A percentile compares a stretch with the other conserved stretches of the same genome.
Conservation (phyloP, 2,888 invertebrate species). For the Arge pagana region DNA sequence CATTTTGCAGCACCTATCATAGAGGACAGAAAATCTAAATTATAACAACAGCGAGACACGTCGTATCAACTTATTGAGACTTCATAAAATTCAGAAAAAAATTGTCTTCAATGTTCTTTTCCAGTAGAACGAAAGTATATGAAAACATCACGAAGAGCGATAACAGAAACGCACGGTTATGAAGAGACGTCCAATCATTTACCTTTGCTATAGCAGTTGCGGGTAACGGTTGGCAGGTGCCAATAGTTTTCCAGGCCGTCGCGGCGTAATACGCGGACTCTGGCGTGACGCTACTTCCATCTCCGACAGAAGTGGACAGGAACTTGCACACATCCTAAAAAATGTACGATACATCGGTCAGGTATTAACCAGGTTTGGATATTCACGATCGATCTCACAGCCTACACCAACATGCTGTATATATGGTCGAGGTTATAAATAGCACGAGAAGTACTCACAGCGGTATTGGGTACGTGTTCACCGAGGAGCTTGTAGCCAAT, state of each 20-base stretch:
- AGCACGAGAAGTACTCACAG: conserved; percentile 61
- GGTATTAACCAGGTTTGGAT: conserved; percentile 5
- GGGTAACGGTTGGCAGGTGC: conserved; percentile 63
- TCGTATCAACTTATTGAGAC: conserved; percentile 14
- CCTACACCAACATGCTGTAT: conserved; percentile 1
- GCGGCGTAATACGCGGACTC: conserved; percentile 68
- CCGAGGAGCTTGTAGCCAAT: conserved; percentile 73
- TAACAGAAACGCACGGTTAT: conserved; percentile 20
- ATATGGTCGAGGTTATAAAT: too few relatives aligned
- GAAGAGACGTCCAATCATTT: conserved; percentile 19
- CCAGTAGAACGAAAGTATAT: conserved; percentile 50
- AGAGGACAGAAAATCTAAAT: conserved; percentile 13
- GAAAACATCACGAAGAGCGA: conserved; percentile 45
- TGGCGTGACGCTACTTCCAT: conserved; percentile 51
- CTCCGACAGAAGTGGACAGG: conserved; percentile 50
- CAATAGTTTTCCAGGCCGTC: conserved; percentile 66
- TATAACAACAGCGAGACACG: conserved; percentile 7
- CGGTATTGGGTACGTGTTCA: conserved; percentile 62
- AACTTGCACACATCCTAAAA: conserved; percentile 60
- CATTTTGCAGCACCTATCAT: conserved; percentile 56
- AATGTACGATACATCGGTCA: background rate
- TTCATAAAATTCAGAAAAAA: conserved; percentile 27
- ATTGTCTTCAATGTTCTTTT: conserved; percentile 40
- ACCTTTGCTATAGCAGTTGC: conserved; percentile 59
- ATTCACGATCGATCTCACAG: background rate